Conservation (phyloP, 2,888 invertebrate species). For the Drosophila incognita region DNA sequence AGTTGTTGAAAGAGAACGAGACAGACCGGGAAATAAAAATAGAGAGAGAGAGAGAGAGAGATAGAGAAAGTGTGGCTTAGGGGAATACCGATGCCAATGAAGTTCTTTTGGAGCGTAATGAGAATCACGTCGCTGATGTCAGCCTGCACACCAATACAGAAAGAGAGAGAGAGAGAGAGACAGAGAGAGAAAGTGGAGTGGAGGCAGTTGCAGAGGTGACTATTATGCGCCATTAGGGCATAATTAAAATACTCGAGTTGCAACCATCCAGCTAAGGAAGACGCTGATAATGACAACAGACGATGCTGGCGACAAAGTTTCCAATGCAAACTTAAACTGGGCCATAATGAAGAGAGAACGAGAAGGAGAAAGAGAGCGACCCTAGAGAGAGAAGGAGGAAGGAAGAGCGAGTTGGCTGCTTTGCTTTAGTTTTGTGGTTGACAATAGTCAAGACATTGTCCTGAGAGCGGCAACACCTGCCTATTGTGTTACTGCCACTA, state of each 20-base stretch:
- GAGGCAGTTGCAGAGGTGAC: slow-evolving; percentile 54
- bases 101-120: slow-evolving; percentile 58
- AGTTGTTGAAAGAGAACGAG: slow-evolving; percentile 36
- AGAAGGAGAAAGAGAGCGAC: background rate
- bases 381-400: background rate
- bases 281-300: slow-evolving; percentile 50
- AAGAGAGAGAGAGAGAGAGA: background rate
- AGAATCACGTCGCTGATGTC: slow-evolving; percentile 29
- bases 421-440: slow-evolving; percentile 40
- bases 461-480: slow-evolving; percentile 40
- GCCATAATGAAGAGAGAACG: background rate
- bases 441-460: slow-evolving; percentile 25
- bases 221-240: slow-evolving; percentile 83
- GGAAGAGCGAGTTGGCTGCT: background rate
- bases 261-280: slow-evolving; percentile 35
- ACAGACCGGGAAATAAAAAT: slow-evolving; percentile 2
- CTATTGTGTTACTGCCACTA: background rate
- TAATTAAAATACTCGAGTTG: slow-evolving; percentile 83
- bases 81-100: slow-evolving; percentile 50
- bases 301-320: slow-evolving; percentile 40
- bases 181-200: background rate
- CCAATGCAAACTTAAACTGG: slow-evolving; percentile 13
- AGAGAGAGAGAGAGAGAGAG: background rate
- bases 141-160: slow-evolving; percentile 5
- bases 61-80: background rate